These are phyloP conservation scores for Zelleria hepariella DNA, from an alignment of 2,888 invertebrate species.

Conservation along the genomic window DNA sequence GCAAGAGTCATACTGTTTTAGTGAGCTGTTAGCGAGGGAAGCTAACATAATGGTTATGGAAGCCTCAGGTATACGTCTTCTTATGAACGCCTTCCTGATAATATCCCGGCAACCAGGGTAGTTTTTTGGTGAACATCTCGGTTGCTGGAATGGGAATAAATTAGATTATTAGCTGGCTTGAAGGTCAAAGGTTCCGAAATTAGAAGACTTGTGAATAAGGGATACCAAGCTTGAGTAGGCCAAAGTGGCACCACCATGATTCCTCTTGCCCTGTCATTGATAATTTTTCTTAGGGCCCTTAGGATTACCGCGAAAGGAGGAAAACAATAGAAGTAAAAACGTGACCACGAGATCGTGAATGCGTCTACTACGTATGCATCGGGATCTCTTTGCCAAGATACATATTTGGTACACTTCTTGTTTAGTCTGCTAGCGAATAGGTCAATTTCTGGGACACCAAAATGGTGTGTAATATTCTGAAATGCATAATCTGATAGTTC, in stretches of 20 bases:
- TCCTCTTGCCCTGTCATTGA: neutral
- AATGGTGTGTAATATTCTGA: neutral
- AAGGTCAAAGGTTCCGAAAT: neutral
- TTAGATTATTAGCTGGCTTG: neutral
- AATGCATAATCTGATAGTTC: neutral
- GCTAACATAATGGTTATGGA: constrained; percentile 2
- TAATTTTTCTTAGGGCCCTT: neutral
- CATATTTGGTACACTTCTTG: neutral
- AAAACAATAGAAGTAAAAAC: neutral
- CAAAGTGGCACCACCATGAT: neutral
- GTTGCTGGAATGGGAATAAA: neutral
- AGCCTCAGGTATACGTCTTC: neutral
- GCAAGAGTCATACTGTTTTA: constrained; percentile 3
- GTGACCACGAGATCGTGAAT: constrained; percentile 1
- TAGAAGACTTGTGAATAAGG: neutral
- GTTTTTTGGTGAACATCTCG: neutral
- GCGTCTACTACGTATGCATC: neutral
- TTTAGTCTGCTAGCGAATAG: constrained; percentile 6
- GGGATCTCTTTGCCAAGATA: constrained; percentile 2
- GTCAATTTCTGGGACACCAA: constrained; percentile 6
- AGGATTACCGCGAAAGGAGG: constrained; percentile 4
- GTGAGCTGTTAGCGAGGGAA: constrained; percentile 3
- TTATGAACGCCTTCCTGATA: neutral
- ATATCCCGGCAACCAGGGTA: neutral
- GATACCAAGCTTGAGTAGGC: neutral